Evolutionary conservation across 2,888 invertebrate species (phyloP).

Genomic region (Arctia plantaginis): DNA sequence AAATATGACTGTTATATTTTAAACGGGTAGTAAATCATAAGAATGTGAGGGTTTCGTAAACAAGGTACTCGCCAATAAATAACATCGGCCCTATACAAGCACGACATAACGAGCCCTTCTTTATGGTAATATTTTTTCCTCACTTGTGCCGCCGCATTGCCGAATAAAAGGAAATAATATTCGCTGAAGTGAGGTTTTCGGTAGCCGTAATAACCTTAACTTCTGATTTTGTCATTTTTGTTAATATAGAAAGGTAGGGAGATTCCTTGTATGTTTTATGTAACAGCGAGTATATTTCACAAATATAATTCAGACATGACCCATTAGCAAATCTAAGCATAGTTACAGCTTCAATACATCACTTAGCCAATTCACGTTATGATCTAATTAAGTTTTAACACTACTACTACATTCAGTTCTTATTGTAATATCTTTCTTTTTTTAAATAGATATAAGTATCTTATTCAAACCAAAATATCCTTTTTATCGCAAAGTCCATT

Average conservation of each 20-base stretch:
- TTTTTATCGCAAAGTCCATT: too few species aligned
- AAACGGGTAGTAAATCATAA: constrained; percentile 65
- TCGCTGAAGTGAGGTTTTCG: constrained; percentile 31
- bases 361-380: neutral
- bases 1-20: constrained; percentile 61
- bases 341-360: neutral
- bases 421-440: too few species aligned
- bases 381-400: neutral
- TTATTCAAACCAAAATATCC: too few species aligned
- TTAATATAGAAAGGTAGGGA: neutral
- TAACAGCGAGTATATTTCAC: neutral
- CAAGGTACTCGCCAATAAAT: constrained; percentile 67
- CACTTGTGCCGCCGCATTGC: constrained; percentile 40
- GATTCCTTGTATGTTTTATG: neutral
- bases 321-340: neutral
- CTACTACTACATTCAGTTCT: neutral
- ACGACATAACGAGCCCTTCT: constrained; percentile 55
- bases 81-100: constrained; percentile 51
- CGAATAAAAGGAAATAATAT: constrained; percentile 30
- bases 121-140: constrained; percentile 53
- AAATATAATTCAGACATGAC: neutral
- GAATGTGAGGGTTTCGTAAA: constrained; percentile 65
- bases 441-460: too few species aligned
- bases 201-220: constrained; percentile 24
- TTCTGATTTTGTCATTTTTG: constrained; percentile 35